phyloP scores from a whole-genome alignment of 2,113 vertebrate genomes.

The Paedocypris sp. region DNA sequence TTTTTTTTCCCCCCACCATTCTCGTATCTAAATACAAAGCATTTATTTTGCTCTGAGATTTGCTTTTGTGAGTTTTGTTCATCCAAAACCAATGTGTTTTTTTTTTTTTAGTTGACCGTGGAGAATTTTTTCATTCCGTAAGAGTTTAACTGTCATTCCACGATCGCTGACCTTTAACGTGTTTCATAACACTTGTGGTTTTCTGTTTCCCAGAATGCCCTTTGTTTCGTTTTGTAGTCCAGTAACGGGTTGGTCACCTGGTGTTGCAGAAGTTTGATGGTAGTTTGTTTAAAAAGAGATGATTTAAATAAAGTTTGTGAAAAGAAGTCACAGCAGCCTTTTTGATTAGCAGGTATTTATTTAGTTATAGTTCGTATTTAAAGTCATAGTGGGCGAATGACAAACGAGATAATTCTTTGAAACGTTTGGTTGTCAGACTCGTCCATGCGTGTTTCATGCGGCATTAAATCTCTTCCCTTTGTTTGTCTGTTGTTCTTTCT shows the following conservation, averaged over 20 bases:
- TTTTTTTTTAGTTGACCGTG: constrained; percentile 3
- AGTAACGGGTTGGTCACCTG: constrained; percentile 24
- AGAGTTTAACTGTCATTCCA: too few species aligned
- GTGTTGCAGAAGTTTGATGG: constrained; percentile 19
- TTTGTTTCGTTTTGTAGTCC: constrained; percentile 38
- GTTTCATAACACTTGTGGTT: constrained; percentile 32
- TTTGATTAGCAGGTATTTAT: constrained; percentile 58
- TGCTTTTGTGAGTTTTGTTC: neutral
- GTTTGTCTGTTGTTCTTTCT: constrained; percentile 15
- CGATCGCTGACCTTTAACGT: constrained; percentile 3
- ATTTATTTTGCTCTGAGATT: neutral
- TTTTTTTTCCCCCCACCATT: neutral
- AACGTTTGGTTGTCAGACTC: constrained; percentile 19
- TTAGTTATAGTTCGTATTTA: constrained; percentile 49
- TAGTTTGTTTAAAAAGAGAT: constrained; percentile 37
- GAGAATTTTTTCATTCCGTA: neutral
- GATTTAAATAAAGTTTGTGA: constrained; percentile 34
- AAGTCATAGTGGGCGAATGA: constrained; percentile 24
- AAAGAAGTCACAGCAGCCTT: constrained; percentile 16
- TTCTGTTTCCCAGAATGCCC: constrained; percentile 36
- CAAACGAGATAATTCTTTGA: constrained; percentile 32
- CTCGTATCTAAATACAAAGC: neutral
- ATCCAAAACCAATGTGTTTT: neutral
- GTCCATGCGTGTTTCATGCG: too few species aligned
- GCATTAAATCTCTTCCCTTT: constrained; percentile 11